phyloP scores from a whole-genome alignment of 2,888 invertebrate genomes.

The Hypselothyrea guttata region DNA sequence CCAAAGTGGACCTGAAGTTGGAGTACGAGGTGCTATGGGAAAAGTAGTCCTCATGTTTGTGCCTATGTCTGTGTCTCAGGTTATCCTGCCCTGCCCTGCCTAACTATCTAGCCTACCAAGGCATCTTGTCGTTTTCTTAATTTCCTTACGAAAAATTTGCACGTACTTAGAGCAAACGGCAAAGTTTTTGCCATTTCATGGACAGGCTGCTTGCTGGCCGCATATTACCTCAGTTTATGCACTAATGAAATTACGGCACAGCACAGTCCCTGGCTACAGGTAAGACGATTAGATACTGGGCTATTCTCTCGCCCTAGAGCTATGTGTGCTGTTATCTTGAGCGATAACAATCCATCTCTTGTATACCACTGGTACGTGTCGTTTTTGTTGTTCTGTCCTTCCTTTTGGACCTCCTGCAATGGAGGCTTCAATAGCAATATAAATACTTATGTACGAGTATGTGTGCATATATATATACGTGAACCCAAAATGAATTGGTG shows the following conservation, averaged over 20 bases:
- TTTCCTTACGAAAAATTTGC: conserved; percentile 68
- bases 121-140: conserved; percentile 51
- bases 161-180: conserved; percentile 62
- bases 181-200: conserved; percentile 47
- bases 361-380: conserved; percentile 53
- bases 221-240: conserved; percentile 53
- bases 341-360: conserved; percentile 82
- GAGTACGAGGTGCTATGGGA: neutral
- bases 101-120: too few species aligned
- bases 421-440: conserved; percentile 51
- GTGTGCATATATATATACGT: conserved; percentile 11
- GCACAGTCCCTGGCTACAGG: conserved; percentile 17
- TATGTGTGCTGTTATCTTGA: conserved; percentile 73
- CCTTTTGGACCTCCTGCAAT: conserved; percentile 14
- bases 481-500: conserved; percentile 48
- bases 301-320: conserved; percentile 1
- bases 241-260: conserved; percentile 70
- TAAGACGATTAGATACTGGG: conserved; percentile 7
- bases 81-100: conserved; percentile 5
- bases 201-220: conserved; percentile 30
- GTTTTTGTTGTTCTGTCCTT: conserved; percentile 19
- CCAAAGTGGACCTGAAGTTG: too few species aligned
- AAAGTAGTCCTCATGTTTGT: too few species aligned
- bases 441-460: conserved; percentile 13
- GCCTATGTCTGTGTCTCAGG: neutral